phyloP scores from a whole-genome alignment of 2,113 vertebrate genomes.

The Phylloscopus whistleri region DNA sequence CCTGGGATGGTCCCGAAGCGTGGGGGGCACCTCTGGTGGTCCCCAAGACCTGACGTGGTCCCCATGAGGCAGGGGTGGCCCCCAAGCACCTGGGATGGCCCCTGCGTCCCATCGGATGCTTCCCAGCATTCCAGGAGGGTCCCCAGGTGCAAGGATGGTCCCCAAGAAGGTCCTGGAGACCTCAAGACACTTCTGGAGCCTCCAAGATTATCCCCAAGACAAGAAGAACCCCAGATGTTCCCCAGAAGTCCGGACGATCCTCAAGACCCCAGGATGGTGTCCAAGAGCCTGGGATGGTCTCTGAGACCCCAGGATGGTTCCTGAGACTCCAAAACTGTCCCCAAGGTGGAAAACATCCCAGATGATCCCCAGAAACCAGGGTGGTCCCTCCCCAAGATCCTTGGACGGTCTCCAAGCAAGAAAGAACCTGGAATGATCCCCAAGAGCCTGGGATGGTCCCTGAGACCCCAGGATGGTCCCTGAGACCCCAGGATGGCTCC shows the following conservation, averaged over 20 bases:
- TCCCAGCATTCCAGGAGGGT: too few species aligned
- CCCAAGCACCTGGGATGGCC: too few species aligned
- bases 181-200: not conserved
- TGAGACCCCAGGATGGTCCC: too few species aligned
- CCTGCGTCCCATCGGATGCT: fast-evolving
- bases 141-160: not conserved
- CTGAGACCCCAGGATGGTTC: not conserved
- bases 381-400: too few species aligned
- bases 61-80: not conserved
- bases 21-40: not conserved
- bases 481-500: not conserved
- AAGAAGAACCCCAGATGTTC: not conserved
- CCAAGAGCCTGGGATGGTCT: not conserved
- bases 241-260: not conserved
- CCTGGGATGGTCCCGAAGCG: fast-evolving
- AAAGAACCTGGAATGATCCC: not conserved
- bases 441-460: too few species aligned
- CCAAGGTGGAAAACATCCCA: too few species aligned
- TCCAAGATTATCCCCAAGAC: not conserved
- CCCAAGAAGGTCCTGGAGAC: not conserved
- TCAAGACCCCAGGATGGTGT: not conserved
- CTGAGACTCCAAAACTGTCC: too few species aligned
- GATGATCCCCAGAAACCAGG: too few species aligned
- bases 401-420: not conserved
- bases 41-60: not conserved